Evolutionary conservation across 53 echinoderm and acorn worm species (phyloP), one percentile per base, ranked within the genome.

Genomic region (Echinarachnius parma): DNA sequence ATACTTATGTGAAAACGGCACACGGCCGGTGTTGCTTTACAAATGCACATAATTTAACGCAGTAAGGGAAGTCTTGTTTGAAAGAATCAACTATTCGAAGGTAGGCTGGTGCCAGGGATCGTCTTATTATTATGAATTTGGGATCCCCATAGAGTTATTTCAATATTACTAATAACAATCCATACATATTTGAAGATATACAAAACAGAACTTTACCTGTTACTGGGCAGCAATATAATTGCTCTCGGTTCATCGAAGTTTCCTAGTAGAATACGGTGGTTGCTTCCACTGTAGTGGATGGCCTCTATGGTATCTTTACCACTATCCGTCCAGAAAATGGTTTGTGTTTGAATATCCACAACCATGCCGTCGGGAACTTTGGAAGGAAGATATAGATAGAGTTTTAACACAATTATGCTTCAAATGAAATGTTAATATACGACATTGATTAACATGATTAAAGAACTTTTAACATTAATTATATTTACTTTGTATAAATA

Each of bases 251-350:
- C 36, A 3, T 62, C 64, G 18, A 79, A 31, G 32, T 64, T 39
- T 2, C 35, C 21, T n/a, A 85, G 16, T 5, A 85, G 13, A 11
- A 70, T 27, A 0, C 18, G 13, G 47, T 64, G 50, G 23, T 25
- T 34, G 2, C 48, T 46, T 13, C 84, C 84, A 61, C 78, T 70
- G 21, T 70, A 16, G 10, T 69, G 34, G 13, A 78, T 49, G 31
- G 62, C 31, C 48, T 67, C 81, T 5, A 86, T 81, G n/a, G 27
- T 31, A 21, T 76, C 76, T 18, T 31, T 39, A n/a, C 34, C 62
- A 8, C 45, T 46, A 57, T 79, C 79, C 4, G 85, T 85, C 85
- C 85, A 85, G 32, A 63, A 85, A 55, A 85, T 80, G 24, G 48
- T 42, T 18, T 63, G 36, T 3, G 62, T 62, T 29, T 25, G 21